Evolutionary conservation across 2,113 vertebrate species (phyloP), one percentile per base, ranked within the genome.

Genomic region (Spermophilus dauricus): DNA sequence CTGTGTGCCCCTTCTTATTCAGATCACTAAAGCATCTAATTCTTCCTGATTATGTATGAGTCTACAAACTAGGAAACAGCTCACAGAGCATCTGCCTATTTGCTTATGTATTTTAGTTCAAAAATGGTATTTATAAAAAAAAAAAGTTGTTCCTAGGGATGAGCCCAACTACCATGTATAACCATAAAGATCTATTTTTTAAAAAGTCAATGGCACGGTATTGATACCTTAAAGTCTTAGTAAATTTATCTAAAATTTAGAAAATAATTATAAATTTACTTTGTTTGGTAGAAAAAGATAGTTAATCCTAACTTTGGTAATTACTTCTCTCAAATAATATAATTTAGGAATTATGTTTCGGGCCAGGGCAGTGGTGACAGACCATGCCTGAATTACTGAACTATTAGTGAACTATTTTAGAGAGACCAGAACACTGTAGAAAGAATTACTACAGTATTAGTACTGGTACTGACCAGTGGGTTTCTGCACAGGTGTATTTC

Each of bases 1-100:
- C 69, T 37, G n/a, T 22, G 20, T 73, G 70, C 39, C 37, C 58
- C 58, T 86, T 94, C 92, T 69, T 85, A 70, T 85, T 78, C 9
- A 32, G 80, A n/a, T 37, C 77, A 76, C n/a, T 90, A 63, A 92
- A 63, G 8, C 3, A 7, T 34, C 22, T 6, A 8, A 86, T 76
- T 89, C 39, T 51, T 86, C 70, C 51, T 73, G 39, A 26, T 75
- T 67, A 18, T 8, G 3, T 69, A 9, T 53, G 34, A 72, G 32
- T 73, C 83, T 78, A 1, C 30, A 67, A 88, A 48, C 20, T 75
- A 53, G 90, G 42, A 45, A 90, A 65, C 12, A 63, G 82, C 39
- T 14, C 67, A 69, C 39, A n/a, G 82, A 84, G 37, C 48, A 67
- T 69, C 53, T 48, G 34, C 22, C 34, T 26, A 34, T 51, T 53